Conservation (phyloP, 1,140 invertebrate species). For the Mercenaria mercenaria region DNA sequence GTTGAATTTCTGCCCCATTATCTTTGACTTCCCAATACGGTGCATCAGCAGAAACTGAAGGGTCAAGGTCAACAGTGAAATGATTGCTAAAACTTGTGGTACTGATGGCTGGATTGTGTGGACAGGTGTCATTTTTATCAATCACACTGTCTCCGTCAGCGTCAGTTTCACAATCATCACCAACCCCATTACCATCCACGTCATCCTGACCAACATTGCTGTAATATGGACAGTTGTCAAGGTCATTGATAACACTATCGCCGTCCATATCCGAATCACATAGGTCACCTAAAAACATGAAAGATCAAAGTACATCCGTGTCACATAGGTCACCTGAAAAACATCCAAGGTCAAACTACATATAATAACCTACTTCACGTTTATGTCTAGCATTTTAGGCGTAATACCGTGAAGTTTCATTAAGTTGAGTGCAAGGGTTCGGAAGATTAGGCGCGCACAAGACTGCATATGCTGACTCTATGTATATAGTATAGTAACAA, state of each 20-base stretch:
- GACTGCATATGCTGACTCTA: too few species aligned
- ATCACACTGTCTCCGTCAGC: constrained; percentile 55
- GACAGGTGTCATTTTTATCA: constrained; percentile 65
- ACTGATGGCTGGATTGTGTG: constrained; percentile 61
- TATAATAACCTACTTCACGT: too few species aligned
- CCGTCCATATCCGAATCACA: constrained; percentile 96
- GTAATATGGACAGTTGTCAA: constrained; percentile 90
- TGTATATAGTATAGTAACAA: too few species aligned
- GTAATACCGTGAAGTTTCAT: too few species aligned
- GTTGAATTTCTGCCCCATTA: constrained; percentile 65
- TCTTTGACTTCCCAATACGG: constrained; percentile 64
- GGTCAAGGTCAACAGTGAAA: constrained; percentile 64
- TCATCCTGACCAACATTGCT: constrained; percentile 84
- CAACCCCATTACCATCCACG: constrained; percentile 63
- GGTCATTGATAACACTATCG: constrained; percentile 89
- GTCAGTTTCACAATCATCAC: constrained; percentile 72
- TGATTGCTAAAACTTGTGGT: constrained; percentile 59
- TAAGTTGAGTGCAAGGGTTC: too few species aligned
- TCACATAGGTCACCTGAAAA: background rate
- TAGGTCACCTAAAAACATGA: constrained; percentile 89
- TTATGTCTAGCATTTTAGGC: too few species aligned
- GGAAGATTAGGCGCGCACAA: too few species aligned
- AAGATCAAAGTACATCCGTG: too few species aligned
- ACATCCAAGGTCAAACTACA: too few species aligned
- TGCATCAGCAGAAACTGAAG: background rate